Base-by-base conservation (phyloP, 2,113 vertebrate species). In the Chloroceryle aenea region DNA sequence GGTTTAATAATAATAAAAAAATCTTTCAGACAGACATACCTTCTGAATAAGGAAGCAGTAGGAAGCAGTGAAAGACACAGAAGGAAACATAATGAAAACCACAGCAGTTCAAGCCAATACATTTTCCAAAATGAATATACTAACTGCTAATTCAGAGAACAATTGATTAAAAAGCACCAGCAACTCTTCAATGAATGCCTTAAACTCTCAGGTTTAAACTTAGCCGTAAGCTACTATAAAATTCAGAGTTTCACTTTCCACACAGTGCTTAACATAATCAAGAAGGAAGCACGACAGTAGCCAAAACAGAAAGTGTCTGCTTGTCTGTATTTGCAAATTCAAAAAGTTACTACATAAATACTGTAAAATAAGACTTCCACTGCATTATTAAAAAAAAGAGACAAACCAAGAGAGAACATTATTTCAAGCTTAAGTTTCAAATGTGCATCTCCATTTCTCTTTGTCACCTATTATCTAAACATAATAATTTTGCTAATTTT, bases 11-110 rank as follows among this genome's bases (percentile, higher is more conserved):
- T 45, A 40, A 80, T 80, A 89, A 77, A 50, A 55, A 47, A 21
- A 72, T 89, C 79, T 95, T 88, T 92, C 92, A 53, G 47, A 94
- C 68, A 98, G 95, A 96, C 99, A 98, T 99, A 99, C 99, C 99
- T 99, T 99, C 99, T 99, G 98, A 97, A 98, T 98, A 98, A 98
- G 97, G 92, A 94, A 96, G 98, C 97, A 98, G 98, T 64, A 97
- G 98, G 98, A 98, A 97, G 99, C 98, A 98, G 96, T 80, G 73
- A 98, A 97, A 98, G 96, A 98, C 94, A 98, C 50, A 98, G 96
- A 98, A 96, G 89, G 71, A 97, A 97, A 98, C 92, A 98, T 98
- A 94, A 98, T 98, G 95, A 98, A 98, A 97, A 98, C 94, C 92
- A 97, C 77, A 61, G 78, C 42, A 97, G 72, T 80, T 94, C 75